Evolutionary conservation across 2,113 vertebrate species (phyloP), one percentile per base, ranked within the genome.

Genomic region (Sinocyclocheilus grahami): DNA sequence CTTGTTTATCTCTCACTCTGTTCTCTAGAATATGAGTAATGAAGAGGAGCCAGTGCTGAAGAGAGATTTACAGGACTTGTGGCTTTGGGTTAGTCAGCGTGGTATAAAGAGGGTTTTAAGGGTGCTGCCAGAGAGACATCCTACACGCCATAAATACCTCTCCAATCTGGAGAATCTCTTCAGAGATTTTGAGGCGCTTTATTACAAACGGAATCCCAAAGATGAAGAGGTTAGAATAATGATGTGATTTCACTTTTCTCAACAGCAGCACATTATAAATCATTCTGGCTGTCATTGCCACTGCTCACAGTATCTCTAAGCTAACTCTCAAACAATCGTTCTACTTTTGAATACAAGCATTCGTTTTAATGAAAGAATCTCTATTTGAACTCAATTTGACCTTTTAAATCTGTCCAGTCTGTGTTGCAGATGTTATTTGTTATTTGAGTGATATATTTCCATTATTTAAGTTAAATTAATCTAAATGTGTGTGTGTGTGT

Each of bases 101-200:
- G 89, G 94, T 0, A 90, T 96, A 53, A 93, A 96, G 90, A 95
- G 92, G 39, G 95, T 97, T 89, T 91, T 90, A 18, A 91, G 90
- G 1, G 93, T 97, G 77, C 89, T 98, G 88, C 93, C 95, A 0
- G 92, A 94, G 74, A 94, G 93, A 85, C 97, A 98, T 87, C 97
- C 96, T 96, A 96, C 88, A 92, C 93, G 0, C 81, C 63, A 10
- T 24, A 89, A 58, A 85, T 89, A 89, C 83, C 83, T 89, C 2
- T 46, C 90, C 0, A 93, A 96, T 51, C 87, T 98, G 37, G 93
- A 95, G 24, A 88, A 71, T 0, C 95, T 96, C 83, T 94, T 96
- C 87, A 87, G 5, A 69, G 78, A 89, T 5, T 84, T 89, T 0
- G 90, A 93, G 84, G 9, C 27, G 0, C 3, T 16, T 39, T 87